phyloP scores from a whole-genome alignment of 2,888 invertebrate species.

The Acleris emargana region DNA sequence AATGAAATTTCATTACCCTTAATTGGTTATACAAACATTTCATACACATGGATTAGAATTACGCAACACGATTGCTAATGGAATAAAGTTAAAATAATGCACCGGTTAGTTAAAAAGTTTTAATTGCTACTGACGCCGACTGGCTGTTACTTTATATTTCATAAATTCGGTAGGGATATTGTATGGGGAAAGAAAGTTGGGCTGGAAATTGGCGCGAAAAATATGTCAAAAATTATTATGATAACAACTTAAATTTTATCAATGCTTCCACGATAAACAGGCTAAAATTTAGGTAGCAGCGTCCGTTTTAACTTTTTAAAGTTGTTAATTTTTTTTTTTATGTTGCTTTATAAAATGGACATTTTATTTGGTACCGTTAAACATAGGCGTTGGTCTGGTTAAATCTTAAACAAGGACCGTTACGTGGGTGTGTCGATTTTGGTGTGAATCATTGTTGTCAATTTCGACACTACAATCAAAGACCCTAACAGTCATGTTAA shows the following conservation, averaged over 20 bases:
- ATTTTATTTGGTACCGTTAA: too few relatives aligned
- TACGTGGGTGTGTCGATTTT: too few relatives aligned
- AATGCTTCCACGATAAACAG: slow-evolving; percentile 2
- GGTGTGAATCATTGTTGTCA: too few relatives aligned
- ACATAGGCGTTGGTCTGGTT: too few relatives aligned
- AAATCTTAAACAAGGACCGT: too few relatives aligned
- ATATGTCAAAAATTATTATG: not conserved
- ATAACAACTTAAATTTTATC: not conserved
- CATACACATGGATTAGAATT: slow-evolving; percentile 2
- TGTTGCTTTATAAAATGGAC: too few relatives aligned
- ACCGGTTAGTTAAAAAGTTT: not conserved
- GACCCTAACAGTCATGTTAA: too few relatives aligned
- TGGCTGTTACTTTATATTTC: too few relatives aligned
- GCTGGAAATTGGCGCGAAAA: not conserved
- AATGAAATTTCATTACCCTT: slow-evolving; percentile 6
- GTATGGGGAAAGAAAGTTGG: not conserved
- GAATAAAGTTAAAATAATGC: not conserved
- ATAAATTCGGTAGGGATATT: too few relatives aligned
- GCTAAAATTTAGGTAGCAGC: slow-evolving; percentile 5
- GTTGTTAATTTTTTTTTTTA: too few relatives aligned
- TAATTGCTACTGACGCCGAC: not conserved
- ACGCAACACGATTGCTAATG: not conserved
- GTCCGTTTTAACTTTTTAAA: not conserved
- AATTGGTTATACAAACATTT: not conserved
- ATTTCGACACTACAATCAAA: too few relatives aligned